Evolutionary conservation across 1,140 invertebrate species (phyloP).

Genomic region (Hesperophylax magnus): DNA sequence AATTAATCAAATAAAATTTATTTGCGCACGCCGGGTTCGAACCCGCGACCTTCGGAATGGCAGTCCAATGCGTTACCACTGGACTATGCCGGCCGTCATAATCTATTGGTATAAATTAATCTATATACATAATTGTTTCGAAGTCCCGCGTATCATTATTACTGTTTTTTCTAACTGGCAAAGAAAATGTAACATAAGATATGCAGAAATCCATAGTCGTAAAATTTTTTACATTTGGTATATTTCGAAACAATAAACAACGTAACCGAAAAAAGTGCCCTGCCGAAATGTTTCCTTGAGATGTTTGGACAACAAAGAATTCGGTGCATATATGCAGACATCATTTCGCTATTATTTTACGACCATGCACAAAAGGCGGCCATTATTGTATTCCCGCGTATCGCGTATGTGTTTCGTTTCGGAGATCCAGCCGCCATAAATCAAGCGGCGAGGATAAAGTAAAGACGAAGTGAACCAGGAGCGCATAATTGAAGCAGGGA

Average conservation of each 20-base stretch:
- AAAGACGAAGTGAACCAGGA: neutral
- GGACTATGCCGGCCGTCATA: no score
- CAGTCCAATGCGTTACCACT: no score
- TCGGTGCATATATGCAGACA: slow-evolving; percentile 25
- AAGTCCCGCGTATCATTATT: no score
- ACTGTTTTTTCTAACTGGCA: no score
- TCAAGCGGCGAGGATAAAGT: slow-evolving; percentile 37
- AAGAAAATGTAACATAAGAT: no score
- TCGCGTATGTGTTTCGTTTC: neutral
- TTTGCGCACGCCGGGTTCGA: no score
- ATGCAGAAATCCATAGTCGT: neutral
- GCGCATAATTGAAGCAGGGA: slow-evolving; percentile 41
- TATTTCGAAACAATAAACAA: slow-evolving; percentile 6
- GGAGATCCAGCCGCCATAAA: slow-evolving; percentile 16
- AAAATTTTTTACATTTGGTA: neutral
- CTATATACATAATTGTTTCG: no score
- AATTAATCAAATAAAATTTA: no score
- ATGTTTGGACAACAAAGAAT: slow-evolving; percentile 29
- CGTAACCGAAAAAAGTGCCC: slow-evolving; percentile 3
- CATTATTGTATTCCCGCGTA: slow-evolving; percentile 1
- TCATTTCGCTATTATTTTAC: slow-evolving; percentile 43
- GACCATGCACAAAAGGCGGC: slow-evolving; percentile 1
- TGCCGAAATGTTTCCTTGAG: neutral
- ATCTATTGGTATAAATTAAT: no score
- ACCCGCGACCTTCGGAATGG: no score